Evolutionary conservation across 1,140 invertebrate genomes (phyloP).

Genomic region (Leucophenga varia): DNA sequence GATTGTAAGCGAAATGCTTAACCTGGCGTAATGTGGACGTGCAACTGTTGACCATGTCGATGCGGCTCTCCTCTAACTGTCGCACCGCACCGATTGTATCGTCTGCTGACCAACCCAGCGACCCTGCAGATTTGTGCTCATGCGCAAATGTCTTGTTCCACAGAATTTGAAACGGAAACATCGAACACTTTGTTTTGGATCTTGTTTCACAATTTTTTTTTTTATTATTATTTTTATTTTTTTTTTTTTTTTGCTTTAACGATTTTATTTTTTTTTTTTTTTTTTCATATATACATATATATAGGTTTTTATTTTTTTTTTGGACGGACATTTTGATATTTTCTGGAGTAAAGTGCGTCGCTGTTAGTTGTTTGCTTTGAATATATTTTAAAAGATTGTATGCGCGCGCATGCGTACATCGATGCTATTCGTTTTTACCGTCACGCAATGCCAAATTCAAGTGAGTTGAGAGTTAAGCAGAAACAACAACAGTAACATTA

Average conservation of each 20-base stretch:
- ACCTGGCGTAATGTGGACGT: no score
- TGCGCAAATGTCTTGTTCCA: constrained; percentile 50
- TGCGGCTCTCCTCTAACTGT: no score
- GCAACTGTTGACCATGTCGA: no score
- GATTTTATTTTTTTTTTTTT: constrained; percentile 6
- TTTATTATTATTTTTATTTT: constrained; percentile 8
- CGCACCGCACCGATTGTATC: no score
- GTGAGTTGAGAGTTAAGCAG: constrained; percentile 16
- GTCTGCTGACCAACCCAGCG: no score
- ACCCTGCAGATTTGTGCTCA: constrained; percentile 5
- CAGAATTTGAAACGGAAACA: constrained; percentile 54
- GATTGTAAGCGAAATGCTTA: no score
- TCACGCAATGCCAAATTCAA: constrained; percentile 37
- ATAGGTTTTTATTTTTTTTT: no score
- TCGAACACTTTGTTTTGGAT: constrained; percentile 52
- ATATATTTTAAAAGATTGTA: constrained; percentile 20
- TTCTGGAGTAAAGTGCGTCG: no score
- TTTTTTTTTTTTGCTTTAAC: constrained; percentile 8
- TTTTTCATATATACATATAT: no score
- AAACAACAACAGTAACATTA: constrained; percentile 8
- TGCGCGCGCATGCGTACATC: constrained; percentile 48
- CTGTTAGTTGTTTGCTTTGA: constrained; percentile 19
- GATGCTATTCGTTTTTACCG: constrained; percentile 22
- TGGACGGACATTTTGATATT: no score
- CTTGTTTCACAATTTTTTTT: constrained; percentile 44